phyloP scores from a whole-genome alignment of 2,797 vertebrate genomes.

The Oophaga sylvatica region DNA sequence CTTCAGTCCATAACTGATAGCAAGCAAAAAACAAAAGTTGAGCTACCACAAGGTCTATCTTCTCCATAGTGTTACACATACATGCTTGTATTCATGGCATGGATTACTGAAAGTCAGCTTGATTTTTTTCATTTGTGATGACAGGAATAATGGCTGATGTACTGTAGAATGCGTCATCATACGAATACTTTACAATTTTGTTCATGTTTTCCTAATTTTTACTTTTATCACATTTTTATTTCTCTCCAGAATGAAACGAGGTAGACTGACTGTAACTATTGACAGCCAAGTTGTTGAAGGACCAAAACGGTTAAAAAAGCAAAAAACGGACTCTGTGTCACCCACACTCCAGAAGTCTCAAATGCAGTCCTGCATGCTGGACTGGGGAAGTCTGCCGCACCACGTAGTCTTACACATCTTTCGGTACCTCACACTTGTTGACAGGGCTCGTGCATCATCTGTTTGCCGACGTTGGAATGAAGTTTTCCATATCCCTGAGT shows the following conservation, averaged over 20 bases:
- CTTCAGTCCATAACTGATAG: too few species aligned
- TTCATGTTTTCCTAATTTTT: neutral
- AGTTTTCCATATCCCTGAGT: slow-evolving; percentile 87
- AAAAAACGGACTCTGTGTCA: slow-evolving; percentile 64
- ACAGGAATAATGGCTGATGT: neutral
- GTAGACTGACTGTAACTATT: slow-evolving; percentile 67
- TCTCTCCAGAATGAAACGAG: slow-evolving; percentile 82
- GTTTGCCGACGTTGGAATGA: slow-evolving; percentile 87
- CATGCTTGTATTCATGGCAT: neutral
- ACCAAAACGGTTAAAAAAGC: slow-evolving; percentile 73
- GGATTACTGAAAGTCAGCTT: neutral
- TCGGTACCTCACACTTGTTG: slow-evolving; percentile 84
- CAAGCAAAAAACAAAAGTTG: too few species aligned
- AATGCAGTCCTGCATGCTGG: slow-evolving; percentile 57
- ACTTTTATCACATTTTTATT: slow-evolving; percentile 27
- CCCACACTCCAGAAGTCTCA: slow-evolving; percentile 61
- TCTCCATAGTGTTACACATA: neutral
- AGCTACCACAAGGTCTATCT: neutral
- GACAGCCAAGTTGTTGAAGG: slow-evolving; percentile 71
- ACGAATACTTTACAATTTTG: neutral
- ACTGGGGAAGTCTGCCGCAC: slow-evolving; percentile 85
- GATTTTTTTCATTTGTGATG: neutral
- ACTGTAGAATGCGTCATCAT: neutral
- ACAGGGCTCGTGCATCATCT: slow-evolving; percentile 82
- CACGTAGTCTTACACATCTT: slow-evolving; percentile 83